Evolutionary conservation across 2,888 invertebrate genomes (phyloP).

Genomic region (Erpobdella octoculata): DNA sequence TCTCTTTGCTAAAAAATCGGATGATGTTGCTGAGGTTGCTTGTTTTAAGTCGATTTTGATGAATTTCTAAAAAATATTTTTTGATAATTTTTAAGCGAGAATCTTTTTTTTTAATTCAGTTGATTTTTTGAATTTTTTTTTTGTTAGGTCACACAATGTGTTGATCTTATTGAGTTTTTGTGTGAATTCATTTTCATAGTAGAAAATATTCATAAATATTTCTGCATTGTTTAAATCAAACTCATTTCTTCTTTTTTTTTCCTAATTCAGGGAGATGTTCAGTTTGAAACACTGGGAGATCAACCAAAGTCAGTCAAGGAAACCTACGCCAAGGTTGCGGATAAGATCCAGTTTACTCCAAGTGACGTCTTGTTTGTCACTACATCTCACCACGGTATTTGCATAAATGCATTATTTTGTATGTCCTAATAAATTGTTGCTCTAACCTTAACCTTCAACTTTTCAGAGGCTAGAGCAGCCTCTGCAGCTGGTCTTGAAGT

Average conservation of each 20-base stretch:
- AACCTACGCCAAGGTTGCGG: conserved; percentile 16
- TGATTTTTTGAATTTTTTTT: no score
- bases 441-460: not conserved
- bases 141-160: no score
- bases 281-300: conserved; percentile 6
- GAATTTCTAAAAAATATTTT: not conserved
- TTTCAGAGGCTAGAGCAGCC: conserved; percentile 15
- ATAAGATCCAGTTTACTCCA: conserved; percentile 14
- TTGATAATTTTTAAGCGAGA: not conserved
- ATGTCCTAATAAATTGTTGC: no score
- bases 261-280: conserved; percentile 9
- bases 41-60: not conserved
- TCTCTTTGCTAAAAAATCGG: not conserved
- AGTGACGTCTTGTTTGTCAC: conserved; percentile 18
- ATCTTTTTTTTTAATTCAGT: no score
- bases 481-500: conserved; percentile 17
- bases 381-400: conserved; percentile 17
- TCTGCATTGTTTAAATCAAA: no score
- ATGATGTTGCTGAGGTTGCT: conserved; percentile 1
- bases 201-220: no score
- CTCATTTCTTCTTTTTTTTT: no score
- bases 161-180: no score
- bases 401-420: no score
- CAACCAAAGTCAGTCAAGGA: conserved; percentile 17
- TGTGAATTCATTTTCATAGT: not conserved